Base-by-base conservation (phyloP, 2,113 vertebrate species). In the Mirounga angustirostris region DNA sequence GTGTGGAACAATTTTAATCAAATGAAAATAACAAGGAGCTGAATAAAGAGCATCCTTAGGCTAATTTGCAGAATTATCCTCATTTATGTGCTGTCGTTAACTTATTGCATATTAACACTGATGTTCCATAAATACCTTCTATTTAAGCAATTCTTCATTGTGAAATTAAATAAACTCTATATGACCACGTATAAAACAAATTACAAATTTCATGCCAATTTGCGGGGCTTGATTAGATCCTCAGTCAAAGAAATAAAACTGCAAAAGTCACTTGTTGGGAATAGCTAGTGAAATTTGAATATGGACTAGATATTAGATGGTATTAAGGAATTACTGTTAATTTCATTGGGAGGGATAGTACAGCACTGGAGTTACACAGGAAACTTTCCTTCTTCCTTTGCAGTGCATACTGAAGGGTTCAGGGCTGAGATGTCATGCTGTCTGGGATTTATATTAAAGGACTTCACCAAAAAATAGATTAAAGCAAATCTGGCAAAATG, bases 381-480 rank as follows among this genome's bases (percentile, higher is more conserved):
- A 24, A 74, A 40, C 24, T 43, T 8, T 33, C 73, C 56, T 76
- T 90, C 52, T 26, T 90, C 65, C 43, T 93, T 83, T 69, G n/a
- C n/a, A 67, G 30, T 19, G 46, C 24, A 74, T 10, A 28, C 28
- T 36, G 43, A 92, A 56, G 13, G 91, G n/a, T 89, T 94, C 65
- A 52, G 63, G 22, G 43, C 1, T 50, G 22, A 84, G 67, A 12
- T 69, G 30, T 81, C 24, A 36, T 52, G 36, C 56, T 65, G 24
- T 18, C 83, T 76, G 61, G 36, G 56, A 40, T 97, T 95, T 85
- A 74, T 92, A 61, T 92, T 56, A 50, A 91, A 89, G 82, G 67
- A 88, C 7, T 56, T 87, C 80, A 71, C 63, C 33, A 33, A 81
- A 67, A 85, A 76, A 26, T 63, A 63, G 28, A 82, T 58, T 50